Percentiles rank a stretch among this genome's conserved stretches.
phyloP scores from a whole-genome alignment of 1,140 invertebrate species.

The Plutomurus gul region DNA sequence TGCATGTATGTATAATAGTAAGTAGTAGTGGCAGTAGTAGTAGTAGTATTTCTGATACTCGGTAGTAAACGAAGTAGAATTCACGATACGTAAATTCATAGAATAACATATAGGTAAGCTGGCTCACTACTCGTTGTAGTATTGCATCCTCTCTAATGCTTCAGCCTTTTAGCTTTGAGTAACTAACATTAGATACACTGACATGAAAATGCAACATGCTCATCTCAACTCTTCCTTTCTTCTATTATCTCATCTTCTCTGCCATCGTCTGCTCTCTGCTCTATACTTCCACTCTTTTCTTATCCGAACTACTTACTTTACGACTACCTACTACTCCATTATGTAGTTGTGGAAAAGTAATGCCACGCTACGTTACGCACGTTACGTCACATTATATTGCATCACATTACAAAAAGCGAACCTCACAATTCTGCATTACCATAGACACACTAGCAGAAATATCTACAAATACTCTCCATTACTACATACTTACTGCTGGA shows the following conservation, averaged over 20 bases:
- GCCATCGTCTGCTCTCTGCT: background rate
- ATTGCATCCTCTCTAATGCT: background rate
- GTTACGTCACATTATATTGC: slow-evolving; percentile 11
- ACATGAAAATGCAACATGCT: background rate
- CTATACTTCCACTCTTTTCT: background rate
- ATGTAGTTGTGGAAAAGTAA: slow-evolving; percentile 17
- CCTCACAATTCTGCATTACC: background rate
- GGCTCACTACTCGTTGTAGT: background rate
- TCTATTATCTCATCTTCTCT: slow-evolving; percentile 13
- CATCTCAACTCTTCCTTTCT: background rate
- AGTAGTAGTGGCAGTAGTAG: background rate
- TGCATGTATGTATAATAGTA: background rate
- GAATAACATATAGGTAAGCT: background rate
- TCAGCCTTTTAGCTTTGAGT: background rate
- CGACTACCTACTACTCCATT: background rate
- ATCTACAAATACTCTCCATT: background rate
- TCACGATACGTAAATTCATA: background rate
- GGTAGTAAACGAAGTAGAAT: background rate
- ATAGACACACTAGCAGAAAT: too few relatives aligned
- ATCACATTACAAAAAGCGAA: background rate
- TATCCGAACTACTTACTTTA: too few relatives aligned
- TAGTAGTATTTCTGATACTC: background rate
- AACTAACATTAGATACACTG: slow-evolving; percentile 19
- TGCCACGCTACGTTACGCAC: slow-evolving; percentile 18
- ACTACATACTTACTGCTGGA: background rate